Evolutionary conservation across 2,113 vertebrate genomes (phyloP).

Genomic region (Corythoichthys haematopterus): DNA sequence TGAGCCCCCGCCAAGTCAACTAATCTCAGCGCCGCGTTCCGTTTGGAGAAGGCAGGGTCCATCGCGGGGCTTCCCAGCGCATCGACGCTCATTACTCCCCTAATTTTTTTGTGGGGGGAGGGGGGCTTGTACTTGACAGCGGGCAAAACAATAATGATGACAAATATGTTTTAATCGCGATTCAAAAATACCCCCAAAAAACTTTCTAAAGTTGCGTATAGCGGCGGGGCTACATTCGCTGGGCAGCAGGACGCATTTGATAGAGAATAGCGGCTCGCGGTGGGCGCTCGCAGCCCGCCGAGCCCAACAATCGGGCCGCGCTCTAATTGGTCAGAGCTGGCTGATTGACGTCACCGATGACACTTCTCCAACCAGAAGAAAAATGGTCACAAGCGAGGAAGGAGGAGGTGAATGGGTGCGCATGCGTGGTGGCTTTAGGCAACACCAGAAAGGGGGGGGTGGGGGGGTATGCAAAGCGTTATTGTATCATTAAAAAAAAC

Average conservation of each 20-base stretch:
- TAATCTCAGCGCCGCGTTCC: conserved; percentile 87
- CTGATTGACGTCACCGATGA: conserved; percentile 86
- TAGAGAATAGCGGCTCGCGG: conserved; percentile 87
- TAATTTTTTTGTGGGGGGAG: neutral
- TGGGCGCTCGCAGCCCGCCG: conserved; percentile 76
- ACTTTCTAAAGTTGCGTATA: conserved; percentile 79
- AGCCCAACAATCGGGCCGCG: conserved; percentile 83
- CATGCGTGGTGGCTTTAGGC: conserved; percentile 72
- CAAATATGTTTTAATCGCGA: conserved; percentile 80
- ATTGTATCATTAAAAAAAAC: conserved; percentile 65
- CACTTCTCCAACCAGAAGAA: conserved; percentile 78
- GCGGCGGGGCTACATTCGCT: conserved; percentile 79
- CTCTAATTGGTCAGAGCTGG: conserved; percentile 81
- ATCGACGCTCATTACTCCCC: conserved; percentile 81
- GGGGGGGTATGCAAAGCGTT: conserved; percentile 72
- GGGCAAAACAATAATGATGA: conserved; percentile 79
- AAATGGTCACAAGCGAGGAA: conserved; percentile 68
- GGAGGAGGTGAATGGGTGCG: conserved; percentile 57
- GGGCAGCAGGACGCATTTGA: conserved; percentile 84
- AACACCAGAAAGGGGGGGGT: conserved; percentile 52
- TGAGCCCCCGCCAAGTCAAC: conserved; percentile 83
- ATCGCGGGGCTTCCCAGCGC: conserved; percentile 81
- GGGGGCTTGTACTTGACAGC: conserved; percentile 84
- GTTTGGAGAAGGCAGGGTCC: conserved; percentile 87
- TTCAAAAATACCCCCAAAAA: conserved; percentile 68